phyloP scores from a whole-genome alignment of 2,797 vertebrate genomes.

The Coregonus ussuriensis region DNA sequence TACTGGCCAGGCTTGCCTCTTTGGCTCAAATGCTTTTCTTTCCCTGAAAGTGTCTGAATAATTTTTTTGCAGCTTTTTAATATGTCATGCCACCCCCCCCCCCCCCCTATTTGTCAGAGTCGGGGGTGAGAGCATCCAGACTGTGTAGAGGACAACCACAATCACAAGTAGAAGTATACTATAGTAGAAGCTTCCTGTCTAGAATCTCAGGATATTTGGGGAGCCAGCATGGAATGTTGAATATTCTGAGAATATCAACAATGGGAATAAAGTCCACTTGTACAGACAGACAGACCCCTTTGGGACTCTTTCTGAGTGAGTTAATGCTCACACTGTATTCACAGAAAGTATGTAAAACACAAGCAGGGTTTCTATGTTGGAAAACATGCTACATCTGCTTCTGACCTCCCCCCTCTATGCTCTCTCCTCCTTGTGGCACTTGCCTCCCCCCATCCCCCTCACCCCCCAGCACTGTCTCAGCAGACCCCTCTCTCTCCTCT shows the following conservation, averaged over 20 bases:
- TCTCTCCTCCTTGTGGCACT: not conserved
- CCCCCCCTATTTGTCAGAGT: conserved; percentile 11
- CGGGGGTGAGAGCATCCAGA: conserved; percentile 17
- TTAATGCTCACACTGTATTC: not conserved
- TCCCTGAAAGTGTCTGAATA: conserved; percentile 25
- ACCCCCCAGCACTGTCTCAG: conserved; percentile 45
- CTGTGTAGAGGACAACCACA: not conserved
- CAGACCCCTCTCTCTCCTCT: conserved; percentile 30
- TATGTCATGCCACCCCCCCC: conserved; percentile 5
- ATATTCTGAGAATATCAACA: not conserved
- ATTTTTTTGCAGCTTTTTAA: conserved; percentile 43
- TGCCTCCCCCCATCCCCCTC: not conserved
- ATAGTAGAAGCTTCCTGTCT: conserved; percentile 3
- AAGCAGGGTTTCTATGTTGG: not conserved
- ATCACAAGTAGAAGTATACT: not conserved
- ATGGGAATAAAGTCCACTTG: conserved; percentile 2
- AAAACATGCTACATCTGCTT: not conserved
- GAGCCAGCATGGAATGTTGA: conserved; percentile 1
- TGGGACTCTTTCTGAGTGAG: not conserved
- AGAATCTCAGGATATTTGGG: not conserved
- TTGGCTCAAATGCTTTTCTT: conserved; percentile 43
- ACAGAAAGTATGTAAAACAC: conserved; percentile 24
- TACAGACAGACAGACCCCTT: not conserved
- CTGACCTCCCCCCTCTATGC: not conserved
- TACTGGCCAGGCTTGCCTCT: conserved; percentile 22